These are phyloP conservation scores for Isotomurus palustris DNA, from an alignment of 2,888 invertebrate genomes.

Conservation along the genomic window DNA sequence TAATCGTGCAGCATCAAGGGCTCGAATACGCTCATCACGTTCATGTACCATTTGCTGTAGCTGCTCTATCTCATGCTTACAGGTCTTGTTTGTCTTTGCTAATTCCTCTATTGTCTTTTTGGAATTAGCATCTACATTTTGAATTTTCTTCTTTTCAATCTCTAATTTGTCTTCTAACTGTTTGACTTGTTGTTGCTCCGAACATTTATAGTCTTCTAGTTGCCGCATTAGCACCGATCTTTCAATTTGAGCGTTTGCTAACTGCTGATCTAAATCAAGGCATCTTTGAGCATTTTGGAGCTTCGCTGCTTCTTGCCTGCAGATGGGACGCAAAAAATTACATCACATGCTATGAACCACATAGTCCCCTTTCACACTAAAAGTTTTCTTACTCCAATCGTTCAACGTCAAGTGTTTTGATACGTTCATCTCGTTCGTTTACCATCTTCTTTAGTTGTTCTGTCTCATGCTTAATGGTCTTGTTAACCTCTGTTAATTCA, in stretches of 20 bases:
- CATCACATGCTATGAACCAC: too few species aligned
- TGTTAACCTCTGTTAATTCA: not conserved
- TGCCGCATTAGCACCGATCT: too few species aligned
- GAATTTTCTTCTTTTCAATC: not conserved
- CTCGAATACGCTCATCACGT: slow-evolving; percentile 1
- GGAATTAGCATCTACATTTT: not conserved
- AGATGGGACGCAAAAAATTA: too few species aligned
- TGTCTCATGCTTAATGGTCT: not conserved
- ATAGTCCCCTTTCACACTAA: too few species aligned
- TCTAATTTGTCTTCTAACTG: not conserved
- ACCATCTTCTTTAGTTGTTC: not conserved
- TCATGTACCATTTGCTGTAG: not conserved
- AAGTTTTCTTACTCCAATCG: too few species aligned
- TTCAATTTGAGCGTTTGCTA: too few species aligned
- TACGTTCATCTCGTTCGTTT: not conserved
- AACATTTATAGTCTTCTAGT: too few species aligned
- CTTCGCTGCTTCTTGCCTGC: too few species aligned
- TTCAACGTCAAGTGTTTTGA: not conserved
- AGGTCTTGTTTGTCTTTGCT: not conserved
- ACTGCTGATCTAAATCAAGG: too few species aligned
- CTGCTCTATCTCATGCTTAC: not conserved
- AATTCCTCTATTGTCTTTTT: not conserved
- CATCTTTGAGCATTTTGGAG: too few species aligned
- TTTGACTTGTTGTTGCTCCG: too few species aligned
- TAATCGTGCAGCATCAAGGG: not conserved